phyloP scores from a whole-genome alignment of 2,113 vertebrate genomes.

The Cololabis saira region DNA sequence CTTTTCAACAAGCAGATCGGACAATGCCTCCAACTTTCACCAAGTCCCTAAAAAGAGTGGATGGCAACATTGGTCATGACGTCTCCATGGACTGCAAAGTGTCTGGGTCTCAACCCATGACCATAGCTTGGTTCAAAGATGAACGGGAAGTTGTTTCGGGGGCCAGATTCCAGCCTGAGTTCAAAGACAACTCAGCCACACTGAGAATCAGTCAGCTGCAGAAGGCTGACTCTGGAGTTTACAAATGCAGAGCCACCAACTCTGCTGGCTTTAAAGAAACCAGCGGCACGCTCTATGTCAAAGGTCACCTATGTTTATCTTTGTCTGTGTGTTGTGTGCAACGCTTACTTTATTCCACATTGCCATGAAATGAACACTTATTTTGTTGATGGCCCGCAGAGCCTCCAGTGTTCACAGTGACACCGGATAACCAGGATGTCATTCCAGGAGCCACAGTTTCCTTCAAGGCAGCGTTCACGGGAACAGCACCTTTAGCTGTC shows the following conservation, averaged over 20 bases:
- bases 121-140: slow-evolving; percentile 93
- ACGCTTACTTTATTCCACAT: slow-evolving; percentile 10
- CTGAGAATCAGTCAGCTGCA: slow-evolving; percentile 88
- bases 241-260: slow-evolving; percentile 92
- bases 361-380: slow-evolving; percentile 48
- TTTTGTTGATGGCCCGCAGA: slow-evolving; percentile 86
- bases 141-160: slow-evolving; percentile 85
- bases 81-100: slow-evolving; percentile 92
- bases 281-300: slow-evolving; percentile 91
- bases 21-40: slow-evolving; percentile 94
- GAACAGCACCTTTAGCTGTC: slow-evolving; percentile 88
- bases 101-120: slow-evolving; percentile 95
- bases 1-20: slow-evolving; percentile 88
- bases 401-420: slow-evolving; percentile 89
- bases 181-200: slow-evolving; percentile 89
- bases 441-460: slow-evolving; percentile 89
- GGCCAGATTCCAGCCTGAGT: slow-evolving; percentile 85
- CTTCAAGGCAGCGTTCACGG: slow-evolving; percentile 88
- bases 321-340: slow-evolving; percentile 4
- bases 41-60: slow-evolving; percentile 90
- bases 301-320: slow-evolving; percentile 84
- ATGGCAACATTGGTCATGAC: slow-evolving; percentile 82
- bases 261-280: slow-evolving; percentile 93
- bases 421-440: slow-evolving; percentile 88
- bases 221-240: slow-evolving; percentile 89